These are phyloP conservation scores for Astreopora myriophthalma DNA, from an alignment of 64 coral and sea anemone genomes.

Conservation along the genomic window DNA sequence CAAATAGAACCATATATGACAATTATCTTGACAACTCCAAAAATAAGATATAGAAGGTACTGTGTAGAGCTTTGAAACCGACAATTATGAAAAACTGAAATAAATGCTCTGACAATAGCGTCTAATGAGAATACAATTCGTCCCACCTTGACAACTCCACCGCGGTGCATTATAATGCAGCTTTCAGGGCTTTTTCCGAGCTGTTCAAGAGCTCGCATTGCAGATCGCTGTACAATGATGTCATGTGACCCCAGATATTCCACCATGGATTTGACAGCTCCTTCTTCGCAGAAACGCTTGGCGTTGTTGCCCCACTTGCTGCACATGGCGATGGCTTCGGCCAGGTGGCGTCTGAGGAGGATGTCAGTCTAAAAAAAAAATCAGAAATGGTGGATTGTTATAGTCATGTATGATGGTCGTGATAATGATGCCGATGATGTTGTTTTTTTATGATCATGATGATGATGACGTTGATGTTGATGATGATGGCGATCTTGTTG, in stretches of 20 bases:
- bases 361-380: constrained; percentile 60
- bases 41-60: not conserved
- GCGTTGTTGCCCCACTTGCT: constrained; percentile 84
- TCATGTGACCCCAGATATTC: constrained; percentile 76
- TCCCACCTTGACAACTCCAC: constrained; percentile 84
- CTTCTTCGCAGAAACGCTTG: constrained; percentile 63
- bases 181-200: constrained; percentile 68
- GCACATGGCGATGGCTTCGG: constrained; percentile 87
- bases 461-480: not conserved
- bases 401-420: not conserved
- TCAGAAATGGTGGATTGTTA: not conserved
- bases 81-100: not conserved
- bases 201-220: constrained; percentile 80
- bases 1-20: too few relatives aligned
- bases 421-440: too few relatives aligned
- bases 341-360: constrained; percentile 56
- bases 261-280: constrained; percentile 78
- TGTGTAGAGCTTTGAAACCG: not conserved
- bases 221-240: constrained; percentile 70
- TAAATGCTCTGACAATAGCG: too few relatives aligned
- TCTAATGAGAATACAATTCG: not conserved
- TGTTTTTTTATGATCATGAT: too few relatives aligned
- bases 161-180: constrained; percentile 85
- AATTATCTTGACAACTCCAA: constrained; percentile 81
- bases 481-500: not conserved